A percentile compares a stretch with the other conserved stretches of the same genome.
Evolutionary conservation across 2,113 vertebrate species (phyloP).

Genomic region (Corythornis madagascariensis): DNA sequence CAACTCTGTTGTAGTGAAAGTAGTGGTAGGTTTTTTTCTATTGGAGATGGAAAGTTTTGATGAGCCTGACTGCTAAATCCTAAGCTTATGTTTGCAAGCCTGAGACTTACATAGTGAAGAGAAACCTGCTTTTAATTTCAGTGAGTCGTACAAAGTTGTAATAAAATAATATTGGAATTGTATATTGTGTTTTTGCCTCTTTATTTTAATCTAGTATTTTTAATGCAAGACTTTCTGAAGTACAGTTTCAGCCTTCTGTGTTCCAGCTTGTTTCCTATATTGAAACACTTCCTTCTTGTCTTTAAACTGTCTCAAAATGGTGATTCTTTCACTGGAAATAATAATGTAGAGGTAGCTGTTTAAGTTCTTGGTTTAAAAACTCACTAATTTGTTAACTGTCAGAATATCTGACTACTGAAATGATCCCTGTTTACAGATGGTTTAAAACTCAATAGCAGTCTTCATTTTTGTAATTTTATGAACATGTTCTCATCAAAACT

Average conservation of each 20-base stretch:
- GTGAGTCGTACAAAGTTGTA: not conserved
- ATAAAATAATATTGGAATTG: not conserved
- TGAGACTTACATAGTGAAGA: not conserved
- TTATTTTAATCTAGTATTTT: not conserved
- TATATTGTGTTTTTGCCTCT: not conserved
- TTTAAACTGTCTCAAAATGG: not conserved
- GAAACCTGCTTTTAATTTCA: not conserved
- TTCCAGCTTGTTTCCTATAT: not conserved
- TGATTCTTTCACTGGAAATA: not conserved
- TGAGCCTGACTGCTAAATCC: not conserved
- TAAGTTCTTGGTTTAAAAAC: not conserved
- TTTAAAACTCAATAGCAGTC: not conserved
- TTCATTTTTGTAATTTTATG: not conserved
- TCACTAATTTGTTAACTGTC: not conserved
- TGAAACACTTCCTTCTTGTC: not conserved
- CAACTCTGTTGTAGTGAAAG: not conserved
- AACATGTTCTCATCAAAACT: not conserved
- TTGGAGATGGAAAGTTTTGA: not conserved
- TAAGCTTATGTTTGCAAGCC: not conserved
- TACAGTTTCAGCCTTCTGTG: not conserved
- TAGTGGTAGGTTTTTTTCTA: not conserved
- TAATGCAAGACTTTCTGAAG: not conserved
- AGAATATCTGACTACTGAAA: not conserved
- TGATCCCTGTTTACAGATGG: not conserved
- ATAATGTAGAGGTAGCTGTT: not conserved